Evolutionary conservation across 2,888 invertebrate genomes (phyloP).

Genomic region (Antheraea assamensis): DNA sequence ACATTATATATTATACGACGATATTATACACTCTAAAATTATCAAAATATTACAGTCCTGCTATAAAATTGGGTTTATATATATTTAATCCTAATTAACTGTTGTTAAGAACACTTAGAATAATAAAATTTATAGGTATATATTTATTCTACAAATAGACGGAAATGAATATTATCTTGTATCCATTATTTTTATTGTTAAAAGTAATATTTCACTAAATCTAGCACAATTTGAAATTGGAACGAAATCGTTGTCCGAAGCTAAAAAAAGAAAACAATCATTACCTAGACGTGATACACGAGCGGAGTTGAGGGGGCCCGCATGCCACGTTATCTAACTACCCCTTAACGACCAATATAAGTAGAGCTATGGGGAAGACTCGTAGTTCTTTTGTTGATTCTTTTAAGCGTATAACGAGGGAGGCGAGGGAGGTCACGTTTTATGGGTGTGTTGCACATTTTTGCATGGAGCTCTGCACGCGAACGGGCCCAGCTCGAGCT

Average conservation of each 20-base stretch:
- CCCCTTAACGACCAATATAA: conserved; percentile 59
- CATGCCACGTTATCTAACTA: conserved; percentile 62
- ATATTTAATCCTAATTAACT: too few relatives aligned
- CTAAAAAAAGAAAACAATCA: conserved; percentile 22
- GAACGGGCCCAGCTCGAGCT: conserved; percentile 64
- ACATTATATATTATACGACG: too few relatives aligned
- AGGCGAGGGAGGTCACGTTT: conserved; percentile 59
- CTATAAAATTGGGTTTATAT: too few relatives aligned
- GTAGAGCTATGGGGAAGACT: conserved; percentile 57
- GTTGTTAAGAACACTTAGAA: too few relatives aligned
- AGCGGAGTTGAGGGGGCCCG: conserved; percentile 60
- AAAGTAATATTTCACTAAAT: background rate
- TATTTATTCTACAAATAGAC: background rate
- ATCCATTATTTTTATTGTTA: background rate
- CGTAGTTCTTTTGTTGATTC: conserved; percentile 48
- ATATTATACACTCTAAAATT: too few relatives aligned
- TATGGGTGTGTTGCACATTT: conserved; percentile 73
- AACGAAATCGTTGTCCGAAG: conserved; percentile 36
- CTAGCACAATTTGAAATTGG: conserved; percentile 26
- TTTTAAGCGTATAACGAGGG: conserved; percentile 45
- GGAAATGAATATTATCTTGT: background rate
- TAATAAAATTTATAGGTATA: too few relatives aligned
- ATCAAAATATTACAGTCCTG: too few relatives aligned
- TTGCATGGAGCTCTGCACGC: conserved; percentile 75
- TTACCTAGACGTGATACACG: conserved; percentile 66